Base-by-base conservation (phyloP, 2,888 invertebrate genomes). In the Brenthis daphne region DNA sequence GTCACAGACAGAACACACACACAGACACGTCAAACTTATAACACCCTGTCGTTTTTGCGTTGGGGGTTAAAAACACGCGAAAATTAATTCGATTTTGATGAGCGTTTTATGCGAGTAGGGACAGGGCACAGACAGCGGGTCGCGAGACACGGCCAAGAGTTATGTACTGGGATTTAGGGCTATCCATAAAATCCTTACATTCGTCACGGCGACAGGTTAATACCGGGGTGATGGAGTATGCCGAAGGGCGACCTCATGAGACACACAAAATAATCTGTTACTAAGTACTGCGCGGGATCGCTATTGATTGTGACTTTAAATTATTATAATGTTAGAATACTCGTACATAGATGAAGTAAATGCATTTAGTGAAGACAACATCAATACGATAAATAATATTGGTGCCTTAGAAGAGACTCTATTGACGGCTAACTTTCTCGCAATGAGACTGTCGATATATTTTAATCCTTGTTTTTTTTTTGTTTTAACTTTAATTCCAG, bases 151-250 rank as follows among this genome's bases (percentile, higher is more conserved):
- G 57, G 68, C 57, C 64, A 14, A 33, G 54, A 57, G 57, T 68
- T 64, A 63, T 67, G 63, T 67, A 67, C 61, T 63, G 56, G 63
- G 67, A 50, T 67, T 67, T 67, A 55, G 63, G 63, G 64, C 64
- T 51, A 64, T 64, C 64, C 57, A 64, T 63, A 53, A 56, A 65
- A 60, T 69, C 65, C 69, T 69, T 51, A 69, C 69, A 69, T 69
- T 69, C 64, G 69, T 69, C 69, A 65, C 65, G 60, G 24, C 56
- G 69, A 69, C 69, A 69, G 60, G 69, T 69, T 69, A 69, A 69
- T 69, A 56, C 69, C 68, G 47, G 51, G 51, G 65, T 69, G 69
- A 69, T 69, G 65, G 64, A 68, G 50, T 67, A 60, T 57, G 67
- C 55, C 24, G 60, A 68, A 65, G 65, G 69, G 47, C 57, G 58